A percentile compares a stretch with the other conserved stretches of the same genome.
Evolutionary conservation across 1,140 invertebrate species (phyloP).

Genomic region (Macrobrachium rosenbergii): DNA sequence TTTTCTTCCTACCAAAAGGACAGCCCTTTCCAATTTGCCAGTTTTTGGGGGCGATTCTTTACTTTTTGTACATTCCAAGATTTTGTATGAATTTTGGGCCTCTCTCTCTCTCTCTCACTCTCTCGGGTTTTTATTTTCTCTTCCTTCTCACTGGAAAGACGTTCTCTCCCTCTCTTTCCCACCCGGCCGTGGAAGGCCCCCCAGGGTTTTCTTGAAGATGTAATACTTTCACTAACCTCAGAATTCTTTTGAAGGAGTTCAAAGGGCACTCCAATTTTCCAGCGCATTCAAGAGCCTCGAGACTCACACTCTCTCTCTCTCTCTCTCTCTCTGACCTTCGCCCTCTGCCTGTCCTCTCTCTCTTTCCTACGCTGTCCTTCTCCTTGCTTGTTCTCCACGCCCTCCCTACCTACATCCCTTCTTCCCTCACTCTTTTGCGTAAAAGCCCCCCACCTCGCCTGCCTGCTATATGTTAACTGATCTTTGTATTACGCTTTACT

Average conservation of each 20-base stretch:
- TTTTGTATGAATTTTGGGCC: neutral
- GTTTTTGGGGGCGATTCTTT: neutral
- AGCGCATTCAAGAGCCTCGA: too few relatives aligned
- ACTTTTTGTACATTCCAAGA: neutral
- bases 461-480: neutral
- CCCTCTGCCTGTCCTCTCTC: neutral
- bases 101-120: constrained; percentile 26
- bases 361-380: neutral
- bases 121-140: constrained; percentile 28
- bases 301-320: neutral
- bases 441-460: too few relatives aligned
- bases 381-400: neutral
- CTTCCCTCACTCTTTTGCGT: neutral
- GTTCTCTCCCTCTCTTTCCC: neutral
- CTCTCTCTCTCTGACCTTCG: neutral
- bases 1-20: neutral
- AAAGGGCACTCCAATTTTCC: too few relatives aligned
- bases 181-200: neutral
- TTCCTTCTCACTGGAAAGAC: neutral
- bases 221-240: too few relatives aligned
- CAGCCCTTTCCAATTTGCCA: neutral
- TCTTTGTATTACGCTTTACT: neutral
- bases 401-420: neutral
- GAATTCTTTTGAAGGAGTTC: too few relatives aligned
- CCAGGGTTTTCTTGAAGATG: too few relatives aligned